Percentiles rank a stretch among this genome's conserved stretches.
These are phyloP conservation scores for Agelas oroides DNA, from an alignment of 37 sponge, comb jelly and placozoan species.

Conservation along the genomic window DNA sequence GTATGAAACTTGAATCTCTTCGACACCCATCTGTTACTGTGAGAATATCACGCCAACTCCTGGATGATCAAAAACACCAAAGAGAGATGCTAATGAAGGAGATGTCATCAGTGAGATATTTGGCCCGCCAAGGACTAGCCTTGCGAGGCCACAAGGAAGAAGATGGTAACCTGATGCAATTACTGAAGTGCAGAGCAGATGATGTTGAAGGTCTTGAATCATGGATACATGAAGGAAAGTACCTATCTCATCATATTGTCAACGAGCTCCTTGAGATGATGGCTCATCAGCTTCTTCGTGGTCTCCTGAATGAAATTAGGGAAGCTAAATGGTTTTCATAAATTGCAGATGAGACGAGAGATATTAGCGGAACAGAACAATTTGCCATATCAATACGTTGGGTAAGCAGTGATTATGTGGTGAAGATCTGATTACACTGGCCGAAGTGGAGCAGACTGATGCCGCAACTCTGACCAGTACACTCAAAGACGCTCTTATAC, in stretches of 20 bases:
- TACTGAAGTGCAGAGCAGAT: constrained; percentile 40
- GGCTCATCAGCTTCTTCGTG: constrained; percentile 39
- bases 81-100: constrained; percentile 52
- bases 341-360: constrained; percentile 74
- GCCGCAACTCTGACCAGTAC: constrained; percentile 26
- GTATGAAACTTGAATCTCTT: constrained; percentile 37
- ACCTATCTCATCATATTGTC: constrained; percentile 60
- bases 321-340: constrained; percentile 37
- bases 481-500: constrained; percentile 44
- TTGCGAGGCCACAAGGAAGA: constrained; percentile 60
- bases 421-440: constrained; percentile 59
- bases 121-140: constrained; percentile 62
- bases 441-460: constrained; percentile 72
- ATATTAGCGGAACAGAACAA: constrained; percentile 53
- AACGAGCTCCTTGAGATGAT: constrained; percentile 53
- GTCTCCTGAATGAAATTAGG: constrained; percentile 14
- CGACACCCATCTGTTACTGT: constrained; percentile 28
- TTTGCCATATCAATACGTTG: constrained; percentile 62
- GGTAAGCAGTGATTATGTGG: constrained; percentile 48
- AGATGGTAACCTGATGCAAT: constrained; percentile 61
- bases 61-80: constrained; percentile 9
- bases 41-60: constrained; percentile 1
- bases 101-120: constrained; percentile 46
- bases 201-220: constrained; percentile 18
- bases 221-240: constrained; percentile 50